These are phyloP conservation scores for Peromyscus melanophrys DNA, from an alignment of 2,797 vertebrate species.

Conservation along the genomic window DNA sequence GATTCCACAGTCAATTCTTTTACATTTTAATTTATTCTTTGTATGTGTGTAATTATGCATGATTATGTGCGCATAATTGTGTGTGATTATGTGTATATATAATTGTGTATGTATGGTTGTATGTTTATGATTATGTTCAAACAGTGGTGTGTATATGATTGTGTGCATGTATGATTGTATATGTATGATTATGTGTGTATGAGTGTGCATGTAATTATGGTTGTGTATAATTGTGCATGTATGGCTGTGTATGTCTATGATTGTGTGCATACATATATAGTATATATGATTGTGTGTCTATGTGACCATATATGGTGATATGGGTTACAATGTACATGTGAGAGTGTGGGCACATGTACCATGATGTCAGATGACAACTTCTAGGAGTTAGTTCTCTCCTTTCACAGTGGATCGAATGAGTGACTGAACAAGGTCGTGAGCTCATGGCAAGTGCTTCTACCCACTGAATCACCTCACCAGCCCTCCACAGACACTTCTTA, in stretches of 20 bases:
- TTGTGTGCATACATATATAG: not conserved
- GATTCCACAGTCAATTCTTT: not conserved
- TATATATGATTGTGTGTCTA: not conserved
- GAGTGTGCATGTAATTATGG: not conserved
- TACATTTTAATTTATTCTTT: not conserved
- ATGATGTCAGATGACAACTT: not conserved
- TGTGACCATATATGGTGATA: not conserved
- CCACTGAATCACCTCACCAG: not conserved
- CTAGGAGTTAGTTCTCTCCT: not conserved
- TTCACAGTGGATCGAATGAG: not conserved
- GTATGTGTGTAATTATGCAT: not conserved
- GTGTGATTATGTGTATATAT: not conserved
- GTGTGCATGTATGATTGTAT: not conserved
- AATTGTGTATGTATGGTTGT: not conserved
- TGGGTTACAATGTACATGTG: too few relatives aligned
- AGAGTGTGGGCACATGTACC: not conserved
- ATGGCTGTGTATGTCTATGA: not conserved
- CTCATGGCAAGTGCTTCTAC: not conserved
- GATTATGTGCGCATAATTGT: not conserved
- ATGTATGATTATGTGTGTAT: not conserved
- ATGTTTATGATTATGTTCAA: not conserved
- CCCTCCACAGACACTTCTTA: not conserved
- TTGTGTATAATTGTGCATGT: too few relatives aligned
- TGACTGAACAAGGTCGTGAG: not conserved
- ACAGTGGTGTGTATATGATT: not conserved